phyloP scores from a whole-genome alignment of 1,140 invertebrate genomes.

The Solenopsis invicta region DNA sequence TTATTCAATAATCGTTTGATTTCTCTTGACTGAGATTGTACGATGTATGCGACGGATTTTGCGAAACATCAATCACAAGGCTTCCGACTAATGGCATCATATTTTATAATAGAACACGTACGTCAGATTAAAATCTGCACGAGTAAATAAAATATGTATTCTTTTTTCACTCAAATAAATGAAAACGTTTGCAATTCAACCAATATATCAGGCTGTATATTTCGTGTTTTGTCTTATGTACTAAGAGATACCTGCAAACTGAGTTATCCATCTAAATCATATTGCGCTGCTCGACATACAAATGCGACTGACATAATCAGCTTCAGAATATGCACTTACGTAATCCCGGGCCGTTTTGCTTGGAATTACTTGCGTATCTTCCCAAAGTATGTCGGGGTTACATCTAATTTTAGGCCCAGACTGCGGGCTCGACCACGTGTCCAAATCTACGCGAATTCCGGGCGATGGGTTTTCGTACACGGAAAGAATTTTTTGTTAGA shows the following conservation, averaged over 20 bases:
- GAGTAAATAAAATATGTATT: background rate
- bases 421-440: background rate
- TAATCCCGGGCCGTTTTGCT: constrained; percentile 50
- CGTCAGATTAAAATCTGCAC: background rate
- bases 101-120: constrained; percentile 7
- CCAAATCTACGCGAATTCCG: constrained; percentile 39
- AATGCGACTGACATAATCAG: constrained; percentile 55
- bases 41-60: background rate
- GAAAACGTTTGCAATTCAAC: background rate
- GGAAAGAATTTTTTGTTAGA: no score
- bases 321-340: constrained; percentile 56
- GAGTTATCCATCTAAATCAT: constrained; percentile 13
- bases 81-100: background rate
- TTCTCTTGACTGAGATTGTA: background rate
- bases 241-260: background rate
- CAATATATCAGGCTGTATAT: background rate
- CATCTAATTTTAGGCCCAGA: constrained; percentile 71
- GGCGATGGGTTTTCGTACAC: background rate
- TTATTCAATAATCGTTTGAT: background rate
- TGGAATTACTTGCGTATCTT: constrained; percentile 23
- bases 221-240: background rate
- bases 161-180: background rate
- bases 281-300: constrained; percentile 1
- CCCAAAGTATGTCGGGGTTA: constrained; percentile 66
- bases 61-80: background rate